phyloP scores from a whole-genome alignment of 1,140 invertebrate genomes.

The Cotesia glomerata region DNA sequence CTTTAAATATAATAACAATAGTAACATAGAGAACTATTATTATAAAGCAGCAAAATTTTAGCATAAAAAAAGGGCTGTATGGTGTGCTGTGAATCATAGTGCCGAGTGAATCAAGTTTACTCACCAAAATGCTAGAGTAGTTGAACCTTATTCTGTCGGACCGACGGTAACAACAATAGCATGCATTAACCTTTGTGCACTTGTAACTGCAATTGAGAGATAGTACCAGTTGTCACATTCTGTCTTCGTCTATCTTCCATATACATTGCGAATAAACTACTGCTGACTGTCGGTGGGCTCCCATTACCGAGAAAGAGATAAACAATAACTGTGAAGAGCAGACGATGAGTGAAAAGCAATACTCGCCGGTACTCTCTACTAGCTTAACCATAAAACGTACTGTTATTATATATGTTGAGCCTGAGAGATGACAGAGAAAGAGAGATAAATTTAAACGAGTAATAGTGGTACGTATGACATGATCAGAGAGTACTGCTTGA shows the following conservation, averaged over 20 bases:
- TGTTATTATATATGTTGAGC: too few relatives aligned
- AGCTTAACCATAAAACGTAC: too few relatives aligned
- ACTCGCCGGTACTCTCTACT: too few relatives aligned
- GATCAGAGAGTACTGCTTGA: too few relatives aligned
- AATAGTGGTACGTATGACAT: too few relatives aligned
- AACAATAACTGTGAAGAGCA: background rate
- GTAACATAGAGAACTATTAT: too few relatives aligned
- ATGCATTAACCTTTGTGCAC: constrained; percentile 63
- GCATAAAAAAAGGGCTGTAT: background rate
- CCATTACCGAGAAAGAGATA: background rate
- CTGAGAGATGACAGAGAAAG: background rate
- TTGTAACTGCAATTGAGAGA: constrained; percentile 62
- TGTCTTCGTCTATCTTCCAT: constrained; percentile 15
- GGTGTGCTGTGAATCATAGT: constrained; percentile 42
- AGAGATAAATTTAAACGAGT: background rate
- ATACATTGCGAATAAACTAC: too few relatives aligned
- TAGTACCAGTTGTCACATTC: constrained; percentile 41
- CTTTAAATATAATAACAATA: too few relatives aligned
- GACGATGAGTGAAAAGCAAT: too few relatives aligned
- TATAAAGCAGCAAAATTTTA: too few relatives aligned
- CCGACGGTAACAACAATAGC: constrained; percentile 58
- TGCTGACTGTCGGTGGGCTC: constrained; percentile 25
- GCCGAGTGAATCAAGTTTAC: constrained; percentile 33
- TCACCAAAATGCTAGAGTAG: constrained; percentile 40
- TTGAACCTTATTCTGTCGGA: constrained; percentile 46